Base-by-base conservation (phyloP, 2,888 invertebrate genomes). In the Nephrotoma appendiculata region DNA sequence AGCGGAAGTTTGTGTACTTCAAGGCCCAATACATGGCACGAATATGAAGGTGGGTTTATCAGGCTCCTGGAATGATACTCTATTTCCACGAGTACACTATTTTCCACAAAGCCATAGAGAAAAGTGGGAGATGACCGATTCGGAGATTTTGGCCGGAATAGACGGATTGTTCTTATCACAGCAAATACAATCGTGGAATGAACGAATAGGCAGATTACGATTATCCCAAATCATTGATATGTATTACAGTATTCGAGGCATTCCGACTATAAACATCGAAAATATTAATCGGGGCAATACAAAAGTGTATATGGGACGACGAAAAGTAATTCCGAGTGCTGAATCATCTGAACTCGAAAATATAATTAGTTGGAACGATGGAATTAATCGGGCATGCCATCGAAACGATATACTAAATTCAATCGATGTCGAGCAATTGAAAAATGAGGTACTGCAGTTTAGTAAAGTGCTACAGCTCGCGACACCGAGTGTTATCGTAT, bases 81-180 rank as follows among this genome's bases (percentile, higher is more conserved):
- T 93, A 48, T 90, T 94, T 6, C 95, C 95, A 0, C 90, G 93
- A 86, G 90, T 92, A 5, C 86, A 93, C 88, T 94, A 94, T 89
- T 89, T 95, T 71, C 90, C 92, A 41, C 92, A 93, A 6, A 91
- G 91, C 87, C 91, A 92, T 90, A 45, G 42, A 43, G 86, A 87
- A 11, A 90, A 71, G 91, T 95, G 94, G 93, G 94, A 95, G 88
- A 92, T 94, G 88, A 95, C 95, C 6, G 94, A 94, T 89, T 93
- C 95, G 41, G 95, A 95, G 90, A 93, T 95, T 86, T 90, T 95
- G 52, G 95, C 94, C 52, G 95, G 94, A 45, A 92, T 95, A 85
- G 95, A 95, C 89, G 95, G 89, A 87, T n/a, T 86, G 6, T 87
- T 86, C 87, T 89, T 94, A 87, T 92, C 94, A 0, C 92, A 91